Evolutionary conservation across 2,113 vertebrate species (phyloP).

Genomic region (Philantomba maxwellii): DNA sequence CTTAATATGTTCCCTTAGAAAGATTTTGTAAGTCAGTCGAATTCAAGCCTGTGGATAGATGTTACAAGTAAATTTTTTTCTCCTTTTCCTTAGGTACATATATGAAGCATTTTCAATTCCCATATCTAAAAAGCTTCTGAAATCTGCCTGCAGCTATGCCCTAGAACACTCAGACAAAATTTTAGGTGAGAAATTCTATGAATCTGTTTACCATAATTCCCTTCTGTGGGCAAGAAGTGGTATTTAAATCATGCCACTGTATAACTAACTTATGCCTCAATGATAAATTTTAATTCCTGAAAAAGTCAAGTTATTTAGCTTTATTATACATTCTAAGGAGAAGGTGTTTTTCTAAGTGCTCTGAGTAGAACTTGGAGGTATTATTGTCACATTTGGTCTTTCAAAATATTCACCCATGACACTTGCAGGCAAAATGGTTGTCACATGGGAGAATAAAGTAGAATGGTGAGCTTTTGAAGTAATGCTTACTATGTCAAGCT

Average conservation of each 20-base stretch:
- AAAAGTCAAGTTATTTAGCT: constrained; percentile 35
- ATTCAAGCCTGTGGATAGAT: constrained; percentile 37
- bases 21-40: constrained; percentile 55
- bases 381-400: constrained; percentile 21
- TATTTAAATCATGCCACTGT: constrained; percentile 36
- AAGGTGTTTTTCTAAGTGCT: neutral
- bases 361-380: neutral
- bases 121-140: constrained; percentile 47
- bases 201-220: constrained; percentile 60
- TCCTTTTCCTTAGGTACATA: constrained; percentile 37
- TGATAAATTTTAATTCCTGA: constrained; percentile 16
- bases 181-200: constrained; percentile 47
- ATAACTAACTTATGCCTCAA: constrained; percentile 12
- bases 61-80: constrained; percentile 39
- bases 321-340: constrained; percentile 24
- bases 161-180: constrained; percentile 33
- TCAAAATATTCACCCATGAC: constrained; percentile 50
- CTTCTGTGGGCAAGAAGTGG: constrained; percentile 11
- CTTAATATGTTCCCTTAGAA: constrained; percentile 55
- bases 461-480: constrained; percentile 31
- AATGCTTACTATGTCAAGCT: neutral
- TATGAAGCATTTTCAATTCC: constrained; percentile 50
- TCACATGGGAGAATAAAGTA: constrained; percentile 8
- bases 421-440: constrained; percentile 21
- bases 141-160: constrained; percentile 49